Evolutionary conservation across 1,140 invertebrate species (phyloP), one percentile per base, ranked within the genome.

Genomic region (Acromyrmex echinatior): DNA sequence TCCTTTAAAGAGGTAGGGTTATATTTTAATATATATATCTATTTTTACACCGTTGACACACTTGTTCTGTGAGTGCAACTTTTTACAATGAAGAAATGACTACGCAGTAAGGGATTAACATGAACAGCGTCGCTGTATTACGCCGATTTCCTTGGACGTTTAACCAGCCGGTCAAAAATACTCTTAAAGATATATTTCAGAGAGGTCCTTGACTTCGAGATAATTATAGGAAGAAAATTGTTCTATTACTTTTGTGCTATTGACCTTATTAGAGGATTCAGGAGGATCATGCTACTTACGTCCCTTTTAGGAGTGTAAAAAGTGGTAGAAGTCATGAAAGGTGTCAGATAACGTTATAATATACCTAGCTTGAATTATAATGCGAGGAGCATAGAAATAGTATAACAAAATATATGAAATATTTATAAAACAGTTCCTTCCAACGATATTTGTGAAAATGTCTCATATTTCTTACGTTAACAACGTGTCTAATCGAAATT

Each of bases 361-460:
- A 87, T 53, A 77, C 66, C 86, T 86, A 87, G 62, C 80, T 90
- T 91, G 86, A 91, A 88, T 86, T 84, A 88, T 91, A 87, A 91
- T 82, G 87, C 89, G 80, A 91, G 93, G 93, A 94, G 94, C 93
- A 93, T 95, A 95, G 93, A 95, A 94, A 95, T 86, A 94, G 94
- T 95, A 95, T 95, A 95, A 95, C 93, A 95, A 95, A 95, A 95
- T 95, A 95, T 95, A 95, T 95, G 91, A 95, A 95, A 93, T 94
- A 95, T 94, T 94, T 95, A 94, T 94, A 94, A 94, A 94, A 94
- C 91, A 93, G 91, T 87, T 81, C 76, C 82, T 86, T 86, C 87
- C 88, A 90, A 86, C 92, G 92, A 87, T 85, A 91, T 86, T 92
- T 90, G 91, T 92, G 90, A 93, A 85, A 89, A 81, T 82, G 60